Evolutionary conservation across 2,113 vertebrate species (phyloP), one percentile per base, ranked within the genome.

Genomic region (Tonatia bakeri): DNA sequence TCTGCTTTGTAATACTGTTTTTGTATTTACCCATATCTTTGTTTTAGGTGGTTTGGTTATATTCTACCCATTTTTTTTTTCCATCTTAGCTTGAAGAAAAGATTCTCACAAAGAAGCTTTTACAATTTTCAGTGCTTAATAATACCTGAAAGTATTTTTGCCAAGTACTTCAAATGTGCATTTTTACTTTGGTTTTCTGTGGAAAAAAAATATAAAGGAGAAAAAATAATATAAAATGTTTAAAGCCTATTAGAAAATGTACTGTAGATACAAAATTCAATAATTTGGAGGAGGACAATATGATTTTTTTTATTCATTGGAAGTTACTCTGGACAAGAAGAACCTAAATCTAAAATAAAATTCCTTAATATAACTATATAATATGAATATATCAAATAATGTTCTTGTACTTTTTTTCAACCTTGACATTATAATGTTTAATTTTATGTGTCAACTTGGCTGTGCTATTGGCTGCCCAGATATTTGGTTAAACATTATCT

Each of bases 51-150:
- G 4, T 17, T 75, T 52, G 8, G 14, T 91, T 69, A 45, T 76
- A 4, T 4, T 1, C 15, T 6, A 5, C 8, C 40, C 72, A 28
- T 10, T 45, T 56, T 22, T 56, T 22, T 15, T 5, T 3, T 7
- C 3, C 1, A 31, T 64, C 31, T 70, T 56, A 15, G 61, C 10
- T n/a, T 65, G 12, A 81, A 59, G n/a, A 77, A 14, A 76, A 81
- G 40, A 54, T 50, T 75, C 15, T 77, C 17, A 90, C 8, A 52
- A 43, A 45, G 31, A 11, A 65, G 5, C 11, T 84, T 94, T 93
- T 40, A 72, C 94, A 43, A 28, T 75, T 59, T 14, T 38, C 12
- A 28, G 31, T 83, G 43, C 16, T 54, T 70, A 16, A 70, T 40
- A 87, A 73, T 24, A 9, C 50, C 31, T 45, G 10, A 31, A 72